Evolutionary conservation across 2,888 invertebrate genomes (phyloP), one percentile per base, ranked within the genome.

Genomic region (Leucozona laternaria): DNA sequence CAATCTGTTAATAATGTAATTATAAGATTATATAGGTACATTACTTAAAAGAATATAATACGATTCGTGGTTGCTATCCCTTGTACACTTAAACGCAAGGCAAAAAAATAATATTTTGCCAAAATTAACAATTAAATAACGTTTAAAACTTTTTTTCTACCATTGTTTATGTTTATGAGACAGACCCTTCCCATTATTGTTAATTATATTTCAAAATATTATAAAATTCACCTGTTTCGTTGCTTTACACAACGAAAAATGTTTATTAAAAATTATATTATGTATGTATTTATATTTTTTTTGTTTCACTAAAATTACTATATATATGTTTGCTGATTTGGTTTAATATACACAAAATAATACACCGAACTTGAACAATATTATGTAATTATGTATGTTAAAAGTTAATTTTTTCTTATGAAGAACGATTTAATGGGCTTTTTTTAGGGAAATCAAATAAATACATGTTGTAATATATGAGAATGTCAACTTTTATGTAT

Each of bases 1-100:
- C 37, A 78, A 60, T 66, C 58, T 66, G 43, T 55, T 58, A 68
- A 72, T 45, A 62, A 45, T 79, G 28, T 78, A 45, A 37, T 53
- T 43, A 34, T 50, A 50, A 62, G 40, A 50, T 48, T 79, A 62
- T 57, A 60, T 60, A 60, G 60, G 60, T 60, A 70, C 72, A 84
- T 76, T 76, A 66, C 80, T 77, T 80, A 85, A 80, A 40, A 73
- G 77, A 85, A 78, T 81, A 85, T 90, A 90, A 90, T 90, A 90
- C 90, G 90, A 90, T 91, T 91, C 90, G 90, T 90, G 91, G 91
- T 91, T 90, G 90, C 88, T 89, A 90, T 91, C 91, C 90, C 91
- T 90, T 90, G 90, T 91, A 91, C 90, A 90, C 88, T 89, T 88
- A 76, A 76, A 58, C 85, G 80, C 72, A 73, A 45, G 48, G 71